These are phyloP conservation scores for Alectoris magna DNA, from an alignment of 2,797 vertebrate genomes.

Conservation along the genomic window DNA sequence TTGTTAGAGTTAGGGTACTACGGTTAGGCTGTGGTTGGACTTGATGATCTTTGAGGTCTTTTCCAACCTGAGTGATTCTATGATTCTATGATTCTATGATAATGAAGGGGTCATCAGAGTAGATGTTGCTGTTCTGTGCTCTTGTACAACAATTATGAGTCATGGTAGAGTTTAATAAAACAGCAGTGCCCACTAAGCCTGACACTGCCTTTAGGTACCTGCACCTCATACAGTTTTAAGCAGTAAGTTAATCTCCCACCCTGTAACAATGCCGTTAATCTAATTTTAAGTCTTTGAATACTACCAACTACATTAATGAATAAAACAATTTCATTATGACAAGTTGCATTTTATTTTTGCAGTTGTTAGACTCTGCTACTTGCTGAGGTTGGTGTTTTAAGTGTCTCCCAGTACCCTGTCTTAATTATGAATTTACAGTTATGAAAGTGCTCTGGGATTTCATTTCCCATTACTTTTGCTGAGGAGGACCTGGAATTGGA, in stretches of 20 bases:
- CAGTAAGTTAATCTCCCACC: not conserved
- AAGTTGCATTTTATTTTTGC: not conserved
- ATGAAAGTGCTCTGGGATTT: conserved; percentile 10
- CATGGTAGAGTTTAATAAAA: not conserved
- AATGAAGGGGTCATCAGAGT: not conserved
- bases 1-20: too few species aligned
- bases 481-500: not conserved
- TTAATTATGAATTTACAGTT: conserved; percentile 19
- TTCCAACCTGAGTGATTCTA: too few species aligned
- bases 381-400: not conserved
- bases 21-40: too few species aligned
- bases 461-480: not conserved
- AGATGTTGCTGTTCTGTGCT: not conserved
- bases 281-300: not conserved
- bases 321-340: not conserved
- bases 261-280: not conserved
- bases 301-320: not conserved
- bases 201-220: not conserved
- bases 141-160: not conserved
- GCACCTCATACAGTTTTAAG: not conserved
- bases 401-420: not conserved
- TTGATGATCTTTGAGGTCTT: too few species aligned
- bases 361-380: not conserved
- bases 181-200: not conserved
- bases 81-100: too few species aligned